Base-by-base conservation (phyloP, 1,140 invertebrate genomes). In the Leptonema lineaticorne region DNA sequence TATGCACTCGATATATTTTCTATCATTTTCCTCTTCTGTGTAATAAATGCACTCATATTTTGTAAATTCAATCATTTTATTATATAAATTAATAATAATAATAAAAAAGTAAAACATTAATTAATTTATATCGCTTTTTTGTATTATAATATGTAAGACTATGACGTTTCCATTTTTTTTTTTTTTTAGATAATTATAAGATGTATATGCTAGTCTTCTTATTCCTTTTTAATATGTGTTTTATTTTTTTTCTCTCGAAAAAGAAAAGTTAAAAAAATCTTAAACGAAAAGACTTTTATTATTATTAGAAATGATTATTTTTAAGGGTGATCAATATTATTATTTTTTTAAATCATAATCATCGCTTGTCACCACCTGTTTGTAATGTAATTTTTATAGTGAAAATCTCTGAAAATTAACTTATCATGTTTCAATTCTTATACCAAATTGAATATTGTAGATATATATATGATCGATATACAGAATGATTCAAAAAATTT, bases 181-280 rank as follows among this genome's bases (percentile, higher is more conserved):
- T n/a, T n/a, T n/a, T n/a, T 53, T 53, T 53, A 53, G 22, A 53
- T 53, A 53, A 53, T 26, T 53, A 26, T 53, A 53, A 53, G 50
- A 18, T n/a, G 27, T 53, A 11, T 53, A 53, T 53, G 50, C 50
- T 53, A 53, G 50, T 53, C 50, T 53, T 53, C 50, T 53, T 53
- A 53, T 53, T 53, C 50, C 50, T 53, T 53, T 11, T 53, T 53
- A 53, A 53, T 53, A n/a, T n/a, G n/a, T n/a, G n/a, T n/a, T n/a
- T n/a, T n/a, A n/a, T n/a, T n/a, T n/a, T n/a, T n/a, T n/a, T n/a
- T 53, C 27, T 53, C 50, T 53, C 50, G 16, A 53, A 26, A 53
- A 26, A 26, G 50, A 24, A 53, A n/a, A n/a, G n/a, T n/a, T n/a
- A n/a, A n/a, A n/a, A n/a, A n/a, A 53, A 24, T 53, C 50, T 53